Percentiles rank a stretch among this genome's conserved stretches.
Conservation (phyloP, 2,113 vertebrate species). For the Oostethus manadensis region DNA sequence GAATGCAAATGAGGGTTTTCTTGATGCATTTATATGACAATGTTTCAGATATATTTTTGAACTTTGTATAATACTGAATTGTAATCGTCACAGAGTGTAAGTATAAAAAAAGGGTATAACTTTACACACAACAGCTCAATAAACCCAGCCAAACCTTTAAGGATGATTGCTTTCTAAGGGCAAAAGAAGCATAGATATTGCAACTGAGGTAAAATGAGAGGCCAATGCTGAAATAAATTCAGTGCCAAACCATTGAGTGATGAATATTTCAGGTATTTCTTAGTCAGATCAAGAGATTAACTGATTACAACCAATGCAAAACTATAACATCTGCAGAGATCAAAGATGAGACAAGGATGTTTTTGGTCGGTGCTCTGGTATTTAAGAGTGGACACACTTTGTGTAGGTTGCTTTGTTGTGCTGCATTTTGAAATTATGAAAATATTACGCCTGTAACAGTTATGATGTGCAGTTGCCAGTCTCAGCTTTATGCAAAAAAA, state of each 20-base stretch:
- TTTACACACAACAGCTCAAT: background rate
- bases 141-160: background rate
- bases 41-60: background rate
- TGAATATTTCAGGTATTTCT: background rate
- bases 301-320: too few species aligned
- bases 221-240: too few species aligned
- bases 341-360: too few species aligned
- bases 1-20: background rate
- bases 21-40: background rate
- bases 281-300: too few species aligned
- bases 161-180: too few species aligned
- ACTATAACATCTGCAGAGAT: too few species aligned
- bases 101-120: background rate
- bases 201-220: too few species aligned
- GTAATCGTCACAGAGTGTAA: background rate
- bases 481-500: constrained; percentile 20
- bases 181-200: too few species aligned
- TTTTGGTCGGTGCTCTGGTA: too few species aligned
- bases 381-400: too few species aligned
- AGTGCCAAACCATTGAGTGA: too few species aligned
- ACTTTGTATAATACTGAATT: background rate
- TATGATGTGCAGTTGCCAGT: background rate
- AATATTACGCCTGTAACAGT: background rate
- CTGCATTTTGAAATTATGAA: background rate
- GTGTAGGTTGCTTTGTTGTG: too few species aligned